These are phyloP conservation scores for Habroteleia sp. DNA, from an alignment of 2,888 invertebrate species.

Conservation along the genomic window DNA sequence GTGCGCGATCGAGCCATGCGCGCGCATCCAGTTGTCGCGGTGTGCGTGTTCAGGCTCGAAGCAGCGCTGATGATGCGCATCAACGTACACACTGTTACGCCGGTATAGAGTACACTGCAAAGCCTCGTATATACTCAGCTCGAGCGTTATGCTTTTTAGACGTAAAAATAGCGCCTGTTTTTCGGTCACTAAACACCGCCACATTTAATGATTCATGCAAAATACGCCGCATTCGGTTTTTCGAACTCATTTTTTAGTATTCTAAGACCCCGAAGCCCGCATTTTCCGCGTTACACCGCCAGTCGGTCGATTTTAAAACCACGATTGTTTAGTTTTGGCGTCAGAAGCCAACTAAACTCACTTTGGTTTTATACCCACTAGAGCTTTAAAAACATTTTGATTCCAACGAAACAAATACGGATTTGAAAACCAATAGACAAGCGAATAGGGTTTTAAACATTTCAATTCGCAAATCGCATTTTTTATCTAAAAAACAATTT, in stretches of 20 bases:
- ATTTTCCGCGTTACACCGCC: no score
- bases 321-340: no score
- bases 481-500: no score
- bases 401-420: no score
- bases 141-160: constrained; percentile 64
- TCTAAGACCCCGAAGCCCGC: no score
- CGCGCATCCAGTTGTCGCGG: constrained; percentile 62
- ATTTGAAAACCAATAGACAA: no score
- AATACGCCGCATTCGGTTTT: constrained; percentile 27
- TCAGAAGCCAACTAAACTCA: no score
- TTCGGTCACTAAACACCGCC: constrained; percentile 59
- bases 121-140: constrained; percentile 30
- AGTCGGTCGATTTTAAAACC: no score
- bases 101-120: constrained; percentile 49
- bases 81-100: constrained; percentile 44
- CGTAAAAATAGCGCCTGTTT: constrained; percentile 64
- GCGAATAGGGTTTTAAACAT: no score
- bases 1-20: constrained; percentile 61
- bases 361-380: no score
- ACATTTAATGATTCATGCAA: constrained; percentile 58
- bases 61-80: constrained; percentile 59
- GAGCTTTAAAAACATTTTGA: no score
- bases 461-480: no score
- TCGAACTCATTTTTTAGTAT: constrained; percentile 6
- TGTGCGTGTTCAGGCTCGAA: constrained; percentile 54